Evolutionary conservation across 2,888 invertebrate species (phyloP), one percentile per base, ranked within the genome.

Genomic region (Galerucella nymphaeae): DNA sequence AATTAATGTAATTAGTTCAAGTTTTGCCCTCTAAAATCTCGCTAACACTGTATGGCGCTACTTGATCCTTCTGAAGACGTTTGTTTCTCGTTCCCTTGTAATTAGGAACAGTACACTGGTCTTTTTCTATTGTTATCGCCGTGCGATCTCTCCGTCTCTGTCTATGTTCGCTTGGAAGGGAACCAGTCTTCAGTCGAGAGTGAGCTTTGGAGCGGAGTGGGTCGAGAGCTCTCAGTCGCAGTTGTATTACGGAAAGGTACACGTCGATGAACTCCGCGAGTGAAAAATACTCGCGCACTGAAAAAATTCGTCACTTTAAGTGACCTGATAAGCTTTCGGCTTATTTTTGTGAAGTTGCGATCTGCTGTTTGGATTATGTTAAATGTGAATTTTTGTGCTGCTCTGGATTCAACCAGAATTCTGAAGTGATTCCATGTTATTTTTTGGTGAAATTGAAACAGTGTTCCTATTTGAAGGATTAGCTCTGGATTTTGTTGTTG

Each of bases 41-140:
- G 81, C 84, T 83, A 85, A 85, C 84, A 83, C 84, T 83, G 84
- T 82, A 84, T 82, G 80, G 82, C 82, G 85, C 85, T 85, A 85
- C 85, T 85, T 84, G 85, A 85, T 85, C 85, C 84, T 79, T 81
- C 81, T 77, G 83, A 84, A 85, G 84, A 85, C 84, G 85, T 85
- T 83, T 85, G 85, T 85, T 85, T 84, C 85, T 84, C 84, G 84
- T 85, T 85, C 84, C 83, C 82, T 78, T 84, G 84, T 85, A 86
- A 86, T 86, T 86, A 86, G 83, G 81, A 73, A 72, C 80, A 78
- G 80, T 79, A 78, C 78, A 76, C 74, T 75, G 72, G 73, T 78
- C 82, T 82, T 81, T 78, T 77, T 81, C 80, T 74, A 71, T 77
- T 76, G 76, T 79, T 77, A 77, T 79, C 71, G 64, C 58, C 74